These are phyloP conservation scores for Gymnarchus niloticus DNA, from an alignment of 2,113 vertebrate species.

Conservation along the genomic window DNA sequence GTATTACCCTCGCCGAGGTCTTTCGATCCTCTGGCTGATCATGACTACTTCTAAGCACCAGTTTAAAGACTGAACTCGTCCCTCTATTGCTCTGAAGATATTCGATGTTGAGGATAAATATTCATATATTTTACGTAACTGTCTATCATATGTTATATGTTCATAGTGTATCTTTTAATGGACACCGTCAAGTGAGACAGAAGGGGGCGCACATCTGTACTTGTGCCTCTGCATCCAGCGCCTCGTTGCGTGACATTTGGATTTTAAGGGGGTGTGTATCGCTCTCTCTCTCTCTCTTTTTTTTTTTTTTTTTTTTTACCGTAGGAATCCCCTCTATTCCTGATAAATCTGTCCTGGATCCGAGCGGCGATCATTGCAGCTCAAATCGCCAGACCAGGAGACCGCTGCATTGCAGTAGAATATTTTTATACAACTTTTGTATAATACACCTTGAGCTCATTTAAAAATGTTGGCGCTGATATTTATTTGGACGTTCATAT, in stretches of 20 bases:
- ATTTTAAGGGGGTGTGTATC: neutral
- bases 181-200: no score
- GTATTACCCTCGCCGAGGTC: no score
- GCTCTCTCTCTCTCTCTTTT: no score
- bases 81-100: no score
- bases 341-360: neutral
- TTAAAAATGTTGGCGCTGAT: constrained; percentile 6
- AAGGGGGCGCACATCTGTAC: constrained; percentile 12
- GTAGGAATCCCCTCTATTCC: constrained; percentile 1
- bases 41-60: no score
- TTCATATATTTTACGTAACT: no score
- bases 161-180: no score
- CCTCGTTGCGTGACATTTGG: constrained; percentile 11
- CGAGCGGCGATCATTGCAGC: neutral
- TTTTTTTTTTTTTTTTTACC: neutral
- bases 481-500: constrained; percentile 5
- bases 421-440: neutral
- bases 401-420: no score
- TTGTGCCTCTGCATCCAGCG: neutral
- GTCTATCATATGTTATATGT: no score
- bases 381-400: neutral
- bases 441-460: neutral
- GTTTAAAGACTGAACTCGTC: no score
- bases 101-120: no score
- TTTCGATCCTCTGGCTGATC: no score